Evolutionary conservation across 2,113 vertebrate genomes (phyloP).

Genomic region (Phylloscopus whistleri): DNA sequence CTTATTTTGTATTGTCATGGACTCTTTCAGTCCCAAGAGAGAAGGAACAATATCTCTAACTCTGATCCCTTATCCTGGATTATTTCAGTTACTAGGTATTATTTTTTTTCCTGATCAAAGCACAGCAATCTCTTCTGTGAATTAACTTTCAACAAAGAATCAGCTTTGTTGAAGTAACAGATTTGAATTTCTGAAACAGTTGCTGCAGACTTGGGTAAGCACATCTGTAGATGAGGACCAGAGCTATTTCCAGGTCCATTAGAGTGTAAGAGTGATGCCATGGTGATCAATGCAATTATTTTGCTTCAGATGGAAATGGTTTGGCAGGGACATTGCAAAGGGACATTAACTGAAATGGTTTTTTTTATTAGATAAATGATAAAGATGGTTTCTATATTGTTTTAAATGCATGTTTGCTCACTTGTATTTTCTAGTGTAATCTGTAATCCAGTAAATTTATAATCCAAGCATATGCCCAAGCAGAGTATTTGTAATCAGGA

Average conservation of each 20-base stretch:
- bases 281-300: conserved; percentile 11
- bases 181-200: not conserved
- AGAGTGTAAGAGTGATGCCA: not conserved
- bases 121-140: not conserved
- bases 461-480: not conserved
- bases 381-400: not conserved
- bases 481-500: not conserved
- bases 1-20: not conserved
- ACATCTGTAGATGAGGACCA: not conserved
- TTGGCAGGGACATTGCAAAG: not conserved
- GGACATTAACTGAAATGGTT: not conserved
- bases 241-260: not conserved
- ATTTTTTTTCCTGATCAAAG: not conserved
- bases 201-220: not conserved
- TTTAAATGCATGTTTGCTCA: not conserved
- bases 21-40: not conserved
- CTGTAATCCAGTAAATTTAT: not conserved
- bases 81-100: not conserved
- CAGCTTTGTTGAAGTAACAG: not conserved
- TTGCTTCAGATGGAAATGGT: not conserved
- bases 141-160: not conserved
- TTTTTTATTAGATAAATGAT: not conserved
- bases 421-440: not conserved
- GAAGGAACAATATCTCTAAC: not conserved
- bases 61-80: not conserved